Evolutionary conservation across 2,113 vertebrate genomes (phyloP), one percentile per base, ranked within the genome.

Genomic region (Maccullochella peelii): DNA sequence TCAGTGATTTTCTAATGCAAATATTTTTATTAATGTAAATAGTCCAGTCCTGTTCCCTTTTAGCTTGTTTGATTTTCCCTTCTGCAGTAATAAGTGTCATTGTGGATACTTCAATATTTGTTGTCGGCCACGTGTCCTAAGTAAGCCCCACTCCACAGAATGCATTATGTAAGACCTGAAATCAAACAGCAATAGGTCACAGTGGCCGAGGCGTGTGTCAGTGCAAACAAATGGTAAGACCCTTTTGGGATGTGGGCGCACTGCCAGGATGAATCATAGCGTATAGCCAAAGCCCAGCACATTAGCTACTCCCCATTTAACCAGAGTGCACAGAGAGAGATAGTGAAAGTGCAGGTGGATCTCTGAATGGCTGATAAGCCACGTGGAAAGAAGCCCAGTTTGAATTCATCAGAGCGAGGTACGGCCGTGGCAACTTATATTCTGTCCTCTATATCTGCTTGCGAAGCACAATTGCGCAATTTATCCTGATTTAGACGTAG

Each of bases 261-360:
- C 68, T 80, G 85, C 89, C 86, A 90, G 80, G 50, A 82, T 92
- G 86, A 93, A 88, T 91, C 82, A 91, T 71, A 62, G 79, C 6
- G 36, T 71, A 74, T 44, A 82, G 69, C 66, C 50, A 80, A 67
- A 77, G 78, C 67, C 49, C 47, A 27, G 52, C 83, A 78, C 80
- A 86, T 87, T 77, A 86, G 80, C 81, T 79, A 18, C 66, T 77
- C 78, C 66, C 76, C 59, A 83, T 87, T 55, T 59, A 69, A 55
- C 47, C 54, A 50, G 80, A 85, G 83, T 80, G 77, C 83, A 77
- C 40, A 21, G 59, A 81, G 77, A 91, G 82, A 91, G 80, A 73
- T 61, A 66, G 67, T 42, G 52, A 81, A 85, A 81, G 70, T 68
- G 86, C 71, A 47, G 79, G 67, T 65, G 55, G 40, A 78, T 75